Conservation (phyloP, 2,113 vertebrate species). For the Jaculus jaculus region DNA sequence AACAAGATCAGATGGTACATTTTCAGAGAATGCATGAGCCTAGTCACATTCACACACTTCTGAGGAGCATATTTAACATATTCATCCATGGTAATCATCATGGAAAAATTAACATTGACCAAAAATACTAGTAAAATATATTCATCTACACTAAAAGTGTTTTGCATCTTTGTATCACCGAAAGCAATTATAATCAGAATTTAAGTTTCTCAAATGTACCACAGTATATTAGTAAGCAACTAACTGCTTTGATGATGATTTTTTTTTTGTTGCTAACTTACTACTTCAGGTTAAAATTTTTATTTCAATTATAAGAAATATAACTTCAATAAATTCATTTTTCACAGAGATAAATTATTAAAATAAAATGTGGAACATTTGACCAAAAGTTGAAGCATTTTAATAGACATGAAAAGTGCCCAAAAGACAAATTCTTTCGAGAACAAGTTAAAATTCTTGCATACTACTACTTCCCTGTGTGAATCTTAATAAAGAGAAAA, state of each 20-base stretch:
- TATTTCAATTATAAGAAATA: slow-evolving; percentile 23
- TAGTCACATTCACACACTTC: background rate
- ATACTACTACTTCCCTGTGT: background rate
- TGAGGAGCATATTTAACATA: background rate
- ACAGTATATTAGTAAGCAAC: background rate
- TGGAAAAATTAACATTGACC: slow-evolving; percentile 12
- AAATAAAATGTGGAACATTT: slow-evolving; percentile 30
- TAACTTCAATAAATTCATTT: slow-evolving; percentile 1
- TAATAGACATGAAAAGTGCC: background rate
- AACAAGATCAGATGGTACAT: slow-evolving; percentile 26
- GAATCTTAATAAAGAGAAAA: background rate
- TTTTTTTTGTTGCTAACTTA: background rate
- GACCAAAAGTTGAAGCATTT: slow-evolving; percentile 37
- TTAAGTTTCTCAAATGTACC: slow-evolving; percentile 6
- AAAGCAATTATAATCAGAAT: slow-evolving; percentile 48
- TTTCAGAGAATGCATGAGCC: background rate
- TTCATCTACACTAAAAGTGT: background rate
- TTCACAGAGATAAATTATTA: background rate
- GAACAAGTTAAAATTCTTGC: slow-evolving; percentile 30
- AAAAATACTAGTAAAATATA: slow-evolving; percentile 54
- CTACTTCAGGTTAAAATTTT: slow-evolving; percentile 40
- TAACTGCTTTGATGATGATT: slow-evolving; percentile 39
- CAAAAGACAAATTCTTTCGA: slow-evolving; percentile 28
- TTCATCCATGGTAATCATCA: background rate
- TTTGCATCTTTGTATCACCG: background rate